Evolutionary conservation across 1,140 invertebrate species (phyloP), one percentile per base, ranked within the genome.

Genomic region (Pseudomyrmex flavicornis): DNA sequence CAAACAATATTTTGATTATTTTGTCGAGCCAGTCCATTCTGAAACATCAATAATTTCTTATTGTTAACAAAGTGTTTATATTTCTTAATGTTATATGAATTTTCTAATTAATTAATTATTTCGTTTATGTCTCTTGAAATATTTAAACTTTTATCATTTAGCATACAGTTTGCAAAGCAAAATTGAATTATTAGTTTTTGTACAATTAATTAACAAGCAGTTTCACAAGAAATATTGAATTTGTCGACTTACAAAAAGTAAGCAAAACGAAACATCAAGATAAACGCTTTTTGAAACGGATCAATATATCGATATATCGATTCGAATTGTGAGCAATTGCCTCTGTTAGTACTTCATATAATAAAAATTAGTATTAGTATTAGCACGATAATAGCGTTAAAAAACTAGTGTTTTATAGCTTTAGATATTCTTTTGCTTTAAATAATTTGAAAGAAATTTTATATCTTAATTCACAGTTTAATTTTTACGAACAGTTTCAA

Each of bases 1-100:
- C 9, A 10, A 91, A 5, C 26, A 65, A 73, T 0, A 26, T 35
- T 52, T 63, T 89, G 58, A 85, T 63, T 63, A 90, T 82, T 46
- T 8, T 79, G 35, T 90, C 17, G 17, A 17, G 0, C 0, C 17
- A 17, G 17, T 17, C 17, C 17, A 17, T 17, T 17, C 17, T 17
- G 17, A 17, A 17, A 17, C 17, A 17, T 17, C 17, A 17, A 17
- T 17, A 17, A 17, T 17, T 17, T 17, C 17, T 17, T 17, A 17
- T 17, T 17, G 17, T 17, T 17, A 17, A 17, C 17, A 17, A 17
- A 17, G 17, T 17, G 0, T 17, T 17, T 17, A 17, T 17, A 17
- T 17, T 17, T 17, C 17, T 17, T 17, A 17, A 17, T 17, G 17
- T 17, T 17, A 17, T 17, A 17, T 17, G 17, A 17, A 17, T 17